Evolutionary conservation across 1,140 invertebrate species (phyloP).

Genomic region (Nixonia krombeini): DNA sequence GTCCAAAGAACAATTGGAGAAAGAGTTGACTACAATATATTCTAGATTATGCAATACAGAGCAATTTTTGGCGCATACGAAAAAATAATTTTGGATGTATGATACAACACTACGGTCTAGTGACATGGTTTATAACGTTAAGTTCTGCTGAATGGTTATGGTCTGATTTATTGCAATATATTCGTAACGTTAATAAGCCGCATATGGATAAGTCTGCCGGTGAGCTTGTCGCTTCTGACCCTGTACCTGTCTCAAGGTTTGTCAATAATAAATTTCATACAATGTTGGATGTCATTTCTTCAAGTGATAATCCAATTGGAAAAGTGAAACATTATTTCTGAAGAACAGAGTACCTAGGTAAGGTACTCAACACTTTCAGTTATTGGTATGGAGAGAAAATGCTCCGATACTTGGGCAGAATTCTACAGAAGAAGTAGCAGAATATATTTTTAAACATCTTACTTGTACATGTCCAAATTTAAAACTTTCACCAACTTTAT

Average conservation of each 20-base stretch:
- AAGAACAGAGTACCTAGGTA: constrained; percentile 46
- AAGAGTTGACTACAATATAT: constrained; percentile 41
- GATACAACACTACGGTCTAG: constrained; percentile 50
- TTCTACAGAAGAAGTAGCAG: constrained; percentile 46
- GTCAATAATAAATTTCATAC: constrained; percentile 53
- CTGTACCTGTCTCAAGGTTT: constrained; percentile 47
- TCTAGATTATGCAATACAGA: constrained; percentile 36
- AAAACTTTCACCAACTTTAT: no score
- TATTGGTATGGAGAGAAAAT: constrained; percentile 50
- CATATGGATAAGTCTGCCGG: constrained; percentile 12
- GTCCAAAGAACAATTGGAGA: constrained; percentile 18
- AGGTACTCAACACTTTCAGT: constrained; percentile 52
- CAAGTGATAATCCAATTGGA: constrained; percentile 40
- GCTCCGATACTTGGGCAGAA: constrained; percentile 36
- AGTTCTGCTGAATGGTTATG: constrained; percentile 56
- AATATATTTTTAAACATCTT: constrained; percentile 6
- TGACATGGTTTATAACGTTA: constrained; percentile 58
- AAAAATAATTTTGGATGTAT: constrained; percentile 48
- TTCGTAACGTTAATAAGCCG: constrained; percentile 41
- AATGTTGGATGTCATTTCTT: constrained; percentile 52
- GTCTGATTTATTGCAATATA: constrained; percentile 52
- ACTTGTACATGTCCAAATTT: no score
- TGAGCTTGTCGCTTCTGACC: constrained; percentile 41
- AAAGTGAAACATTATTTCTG: constrained; percentile 39
- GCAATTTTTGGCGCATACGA: constrained; percentile 41